Percentiles rank a stretch among this genome's conserved stretches.
phyloP scores from a whole-genome alignment of 2,113 vertebrate species.

The Phocoena phocoena region DNA sequence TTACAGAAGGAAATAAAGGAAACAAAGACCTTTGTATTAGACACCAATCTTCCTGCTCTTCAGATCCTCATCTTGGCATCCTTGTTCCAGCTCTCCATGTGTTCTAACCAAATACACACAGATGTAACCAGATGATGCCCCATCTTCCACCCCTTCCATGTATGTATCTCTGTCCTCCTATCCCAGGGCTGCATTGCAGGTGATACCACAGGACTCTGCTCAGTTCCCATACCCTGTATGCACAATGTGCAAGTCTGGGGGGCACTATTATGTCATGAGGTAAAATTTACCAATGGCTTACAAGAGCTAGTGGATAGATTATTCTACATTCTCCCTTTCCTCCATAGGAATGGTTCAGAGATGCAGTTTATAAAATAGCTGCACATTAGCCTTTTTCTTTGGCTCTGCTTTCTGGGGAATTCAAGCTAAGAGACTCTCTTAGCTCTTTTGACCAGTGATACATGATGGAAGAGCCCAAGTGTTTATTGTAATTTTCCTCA shows the following conservation, averaged over 20 bases:
- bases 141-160: neutral
- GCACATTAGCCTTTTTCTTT: neutral
- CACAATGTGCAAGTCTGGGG: neutral
- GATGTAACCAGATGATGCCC: neutral
- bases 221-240: accelerated
- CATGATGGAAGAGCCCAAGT: neutral
- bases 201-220: neutral
- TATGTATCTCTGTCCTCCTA: neutral
- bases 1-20: neutral
- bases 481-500: neutral
- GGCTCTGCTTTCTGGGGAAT: neutral
- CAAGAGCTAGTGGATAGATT: neutral
- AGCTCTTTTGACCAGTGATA: neutral
- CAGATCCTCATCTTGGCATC: neutral
- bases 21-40: neutral
- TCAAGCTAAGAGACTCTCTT: neutral
- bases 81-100: neutral
- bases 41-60: neutral
- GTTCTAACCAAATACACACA: neutral
- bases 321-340: neutral
- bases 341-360: neutral
- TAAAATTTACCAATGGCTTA: neutral
- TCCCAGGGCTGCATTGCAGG: neutral
- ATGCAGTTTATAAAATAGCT: neutral
- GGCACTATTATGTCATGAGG: neutral